phyloP scores from a whole-genome alignment of 2,797 vertebrate species.

The Tinamus major region DNA sequence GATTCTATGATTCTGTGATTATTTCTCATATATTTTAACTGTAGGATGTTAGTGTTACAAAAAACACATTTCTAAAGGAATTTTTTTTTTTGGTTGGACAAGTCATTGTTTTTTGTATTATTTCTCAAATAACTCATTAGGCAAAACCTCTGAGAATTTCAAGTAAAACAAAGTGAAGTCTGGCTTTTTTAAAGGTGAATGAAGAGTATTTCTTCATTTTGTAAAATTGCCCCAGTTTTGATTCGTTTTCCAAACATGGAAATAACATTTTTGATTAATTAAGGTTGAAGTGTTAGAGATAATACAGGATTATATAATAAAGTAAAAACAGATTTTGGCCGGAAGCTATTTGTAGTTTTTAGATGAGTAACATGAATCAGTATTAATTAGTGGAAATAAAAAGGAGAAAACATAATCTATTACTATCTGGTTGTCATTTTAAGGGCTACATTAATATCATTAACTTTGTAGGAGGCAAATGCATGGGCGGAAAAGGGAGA shows the following conservation, averaged over 20 bases:
- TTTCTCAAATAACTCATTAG: not conserved
- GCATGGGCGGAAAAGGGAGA: not conserved
- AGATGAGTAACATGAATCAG: not conserved
- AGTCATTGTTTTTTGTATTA: not conserved
- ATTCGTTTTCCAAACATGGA: not conserved
- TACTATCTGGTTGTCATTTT: not conserved
- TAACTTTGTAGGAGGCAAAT: not conserved
- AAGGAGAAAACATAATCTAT: not conserved
- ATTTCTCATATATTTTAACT: not conserved
- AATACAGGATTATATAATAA: not conserved
- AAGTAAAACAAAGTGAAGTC: slow-evolving; percentile 8
- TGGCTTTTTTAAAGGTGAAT: not conserved
- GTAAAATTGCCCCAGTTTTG: not conserved
- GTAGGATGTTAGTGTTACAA: not conserved
- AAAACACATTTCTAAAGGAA: slow-evolving; percentile 1
- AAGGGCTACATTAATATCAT: not conserved
- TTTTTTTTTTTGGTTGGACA: not conserved
- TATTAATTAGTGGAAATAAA: not conserved
- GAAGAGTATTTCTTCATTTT: not conserved
- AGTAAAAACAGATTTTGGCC: not conserved
- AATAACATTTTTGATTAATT: not conserved
- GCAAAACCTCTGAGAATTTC: not conserved
- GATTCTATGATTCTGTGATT: not conserved
- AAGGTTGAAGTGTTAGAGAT: not conserved
- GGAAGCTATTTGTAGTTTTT: not conserved